Evolutionary conservation across 2,888 invertebrate genomes (phyloP), one percentile per base, ranked within the genome.

Genomic region (Dendrolimus pini): DNA sequence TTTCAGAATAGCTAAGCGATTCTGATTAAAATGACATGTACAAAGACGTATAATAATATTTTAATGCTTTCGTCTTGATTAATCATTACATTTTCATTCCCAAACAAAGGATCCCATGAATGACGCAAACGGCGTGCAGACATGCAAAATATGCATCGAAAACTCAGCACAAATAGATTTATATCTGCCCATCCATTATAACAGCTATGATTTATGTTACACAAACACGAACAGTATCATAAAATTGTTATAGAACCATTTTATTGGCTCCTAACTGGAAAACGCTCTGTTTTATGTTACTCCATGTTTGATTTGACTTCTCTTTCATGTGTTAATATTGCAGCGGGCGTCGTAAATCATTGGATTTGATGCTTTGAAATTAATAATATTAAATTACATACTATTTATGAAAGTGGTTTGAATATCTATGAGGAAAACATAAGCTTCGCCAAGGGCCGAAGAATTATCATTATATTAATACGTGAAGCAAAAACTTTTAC

Each of bases 191-290:
- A 82, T 83, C 80, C 82, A 85, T 87, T 84, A 85, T 78, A 77
- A 66, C 65, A 65, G 60, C 59, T 59, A 63, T 85, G 86, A 88
- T 88, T 83, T 84, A 89, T 82, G 68, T 61, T 60, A 67, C 60
- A 70, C 66, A 66, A 72, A 73, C 88, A 88, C 83, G 88, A 56
- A 56, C 41, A 41, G 54, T 47, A 41, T 55, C 56, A 47, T 59
- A 57, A 59, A 59, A 56, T 55, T 52, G 59, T 53, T 58, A 30
- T 30, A 30, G 47, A 47, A 47, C 47, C 30, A 30, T 30, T 30
- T 30, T 47, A 47, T 47, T 47, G 9, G 47, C 47, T 47, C 12
- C 47, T 47, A 47, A 47, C 47, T 7, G 47, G 47, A 47, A 47
- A 47, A 47, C 47, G 47, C 47, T 30, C 30, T 30, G 47, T 47